Evolutionary conservation across 1,140 invertebrate genomes (phyloP), one percentile per base, ranked within the genome.

Genomic region (Nasonia longicornis): DNA sequence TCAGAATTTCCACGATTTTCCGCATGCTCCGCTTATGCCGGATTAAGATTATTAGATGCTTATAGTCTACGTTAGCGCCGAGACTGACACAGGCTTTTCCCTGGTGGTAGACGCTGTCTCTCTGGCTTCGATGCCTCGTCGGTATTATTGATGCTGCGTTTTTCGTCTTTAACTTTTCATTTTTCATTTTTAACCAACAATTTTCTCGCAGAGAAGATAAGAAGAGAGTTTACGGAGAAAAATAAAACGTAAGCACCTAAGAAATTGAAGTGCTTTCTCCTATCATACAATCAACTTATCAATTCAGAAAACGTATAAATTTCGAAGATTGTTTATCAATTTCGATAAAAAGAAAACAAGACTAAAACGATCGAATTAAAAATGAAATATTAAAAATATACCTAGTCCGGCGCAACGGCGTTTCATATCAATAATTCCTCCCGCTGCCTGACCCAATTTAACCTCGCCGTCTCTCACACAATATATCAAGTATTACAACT

Each of bases 31-130:
- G 70, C 78, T 73, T 64, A 73, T 58, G 38, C 3, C 52, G 78
- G 77, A 79, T 79, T 73, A 66, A 70, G 70, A 73, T 79, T 72
- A 79, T 79, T 52, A 52, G 48, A 20, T 20, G 48, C 48, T 26
- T 52, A 42, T 42, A 16, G 48, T 52, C 48, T 52, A 3, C 16
- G 3, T 14, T 16, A 14, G 12, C 69, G 48, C 45, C 16, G 14
- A 16, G 10, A 22, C 11, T 48, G 29, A 48, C 66, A 31, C 45
- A 20, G 26, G 42, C 0, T 70, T 71, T 78, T 14, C 45, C 58
- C 6, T 22, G 48, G 48, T 16, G 2, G 48, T 8, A 12, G 26
- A 26, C 22, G 3, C 66, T 8, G n/a, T 12, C 11, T 22, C n/a
- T 67, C 10, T 35, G n/a, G n/a, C 66, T 8, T 42, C 66, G n/a